phyloP scores from a whole-genome alignment of 2,113 vertebrate genomes.

The Malaclemys terrapin region DNA sequence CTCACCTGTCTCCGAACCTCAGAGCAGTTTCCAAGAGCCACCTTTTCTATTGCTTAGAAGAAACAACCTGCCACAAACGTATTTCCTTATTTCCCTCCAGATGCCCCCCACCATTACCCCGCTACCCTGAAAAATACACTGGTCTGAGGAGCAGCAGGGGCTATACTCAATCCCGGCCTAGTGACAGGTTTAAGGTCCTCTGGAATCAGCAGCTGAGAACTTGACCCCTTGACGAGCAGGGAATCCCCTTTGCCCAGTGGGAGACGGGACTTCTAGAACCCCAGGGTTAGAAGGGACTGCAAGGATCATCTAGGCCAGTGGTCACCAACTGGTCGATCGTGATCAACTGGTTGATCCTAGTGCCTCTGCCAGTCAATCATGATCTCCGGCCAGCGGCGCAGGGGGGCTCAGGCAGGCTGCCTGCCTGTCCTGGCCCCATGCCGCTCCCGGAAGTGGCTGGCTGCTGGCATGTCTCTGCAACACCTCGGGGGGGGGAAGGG shows the following conservation, averaged over 20 bases:
- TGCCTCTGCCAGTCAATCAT: too few relatives aligned
- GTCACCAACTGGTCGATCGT: too few relatives aligned
- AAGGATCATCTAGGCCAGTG: too few relatives aligned
- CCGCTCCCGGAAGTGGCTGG: too few relatives aligned
- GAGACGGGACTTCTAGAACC: not conserved
- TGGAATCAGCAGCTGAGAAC: not conserved
- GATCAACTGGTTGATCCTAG: too few relatives aligned
- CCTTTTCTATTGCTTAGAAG: not conserved
- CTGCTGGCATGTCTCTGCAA: too few relatives aligned
- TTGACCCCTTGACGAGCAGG: not conserved
- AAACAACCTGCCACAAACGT: not conserved
- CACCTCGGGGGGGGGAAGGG: too few relatives aligned
- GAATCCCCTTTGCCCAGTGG: not conserved
- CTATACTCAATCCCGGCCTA: too few relatives aligned
- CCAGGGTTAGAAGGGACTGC: too few relatives aligned
- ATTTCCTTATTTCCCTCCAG: not conserved
- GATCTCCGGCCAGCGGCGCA: too few relatives aligned
- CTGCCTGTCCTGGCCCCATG: too few relatives aligned
- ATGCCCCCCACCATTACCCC: not conserved
- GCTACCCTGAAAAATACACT: not conserved
- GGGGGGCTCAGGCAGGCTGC: too few relatives aligned
- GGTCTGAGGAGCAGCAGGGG: not conserved
- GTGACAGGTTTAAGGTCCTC: not conserved
- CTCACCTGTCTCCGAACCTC: not conserved
- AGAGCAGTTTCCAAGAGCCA: not conserved